These are phyloP conservation scores for Tetramorium parvispinum DNA, from an alignment of 1,140 invertebrate genomes.

Conservation along the genomic window DNA sequence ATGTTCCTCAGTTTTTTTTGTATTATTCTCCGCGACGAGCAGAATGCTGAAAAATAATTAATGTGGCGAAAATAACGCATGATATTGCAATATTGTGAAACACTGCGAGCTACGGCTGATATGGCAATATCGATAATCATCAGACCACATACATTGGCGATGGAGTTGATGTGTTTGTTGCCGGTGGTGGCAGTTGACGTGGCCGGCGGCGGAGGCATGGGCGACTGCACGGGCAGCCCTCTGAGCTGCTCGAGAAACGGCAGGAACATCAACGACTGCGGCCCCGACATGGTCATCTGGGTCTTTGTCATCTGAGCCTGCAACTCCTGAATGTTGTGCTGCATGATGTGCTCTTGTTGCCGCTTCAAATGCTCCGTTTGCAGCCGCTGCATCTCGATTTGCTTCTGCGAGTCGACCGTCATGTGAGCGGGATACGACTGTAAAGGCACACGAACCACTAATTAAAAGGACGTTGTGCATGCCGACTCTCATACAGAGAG, in stretches of 20 bases:
- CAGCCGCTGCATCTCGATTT: slow-evolving; percentile 85
- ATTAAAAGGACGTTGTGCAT: slow-evolving; percentile 60
- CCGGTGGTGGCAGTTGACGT: slow-evolving; percentile 82
- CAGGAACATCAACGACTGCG: slow-evolving; percentile 87
- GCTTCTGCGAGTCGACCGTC: slow-evolving; percentile 84
- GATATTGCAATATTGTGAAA: slow-evolving; percentile 1
- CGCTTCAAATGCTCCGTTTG: slow-evolving; percentile 86
- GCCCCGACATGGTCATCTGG: slow-evolving; percentile 81
- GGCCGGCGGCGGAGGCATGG: slow-evolving; percentile 81
- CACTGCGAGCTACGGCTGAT: not conserved
- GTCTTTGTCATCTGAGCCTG: slow-evolving; percentile 86
- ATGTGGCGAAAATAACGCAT: not conserved
- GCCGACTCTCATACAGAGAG: not conserved
- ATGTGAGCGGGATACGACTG: slow-evolving; percentile 83
- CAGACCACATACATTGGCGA: slow-evolving; percentile 81
- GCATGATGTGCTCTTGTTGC: slow-evolving; percentile 86
- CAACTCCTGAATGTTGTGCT: slow-evolving; percentile 87
- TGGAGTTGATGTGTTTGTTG: slow-evolving; percentile 85
- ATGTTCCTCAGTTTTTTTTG: not conserved
- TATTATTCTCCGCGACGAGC: not conserved
- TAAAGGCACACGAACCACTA: slow-evolving; percentile 67
- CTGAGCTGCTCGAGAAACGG: slow-evolving; percentile 88
- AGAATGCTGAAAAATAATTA: not conserved
- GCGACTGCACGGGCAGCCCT: slow-evolving; percentile 80
- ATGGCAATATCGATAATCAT: slow-evolving; percentile 21